Evolutionary conservation across 2,113 vertebrate genomes (phyloP).

Genomic region (Chrysochloris asiatica): DNA sequence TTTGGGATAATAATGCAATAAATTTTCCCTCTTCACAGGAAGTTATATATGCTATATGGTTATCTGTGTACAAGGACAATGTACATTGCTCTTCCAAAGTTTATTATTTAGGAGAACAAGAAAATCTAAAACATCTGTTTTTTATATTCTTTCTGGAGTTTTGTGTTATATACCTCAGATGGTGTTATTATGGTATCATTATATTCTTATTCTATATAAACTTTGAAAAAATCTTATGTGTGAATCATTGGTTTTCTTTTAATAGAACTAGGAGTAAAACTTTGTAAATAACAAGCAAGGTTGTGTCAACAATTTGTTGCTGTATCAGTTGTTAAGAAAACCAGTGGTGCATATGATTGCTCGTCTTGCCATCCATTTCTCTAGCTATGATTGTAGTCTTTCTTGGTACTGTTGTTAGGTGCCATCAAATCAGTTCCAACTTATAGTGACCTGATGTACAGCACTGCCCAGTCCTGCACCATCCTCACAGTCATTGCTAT

Average conservation of each 20-base stretch:
- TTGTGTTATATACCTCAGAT: constrained; percentile 14
- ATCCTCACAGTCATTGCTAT: not conserved
- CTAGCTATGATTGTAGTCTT: not conserved
- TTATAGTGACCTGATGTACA: not conserved
- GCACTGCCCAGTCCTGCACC: too few species aligned
- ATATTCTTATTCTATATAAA: constrained; percentile 43
- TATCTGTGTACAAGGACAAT: constrained; percentile 26
- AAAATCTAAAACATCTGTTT: constrained; percentile 19
- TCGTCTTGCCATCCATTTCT: constrained; percentile 6
- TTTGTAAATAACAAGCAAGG: not conserved
- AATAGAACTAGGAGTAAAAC: constrained; percentile 13
- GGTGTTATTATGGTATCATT: not conserved
- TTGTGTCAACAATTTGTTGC: not conserved
- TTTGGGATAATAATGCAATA: not conserved
- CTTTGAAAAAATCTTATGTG: constrained; percentile 24
- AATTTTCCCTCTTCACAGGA: constrained; percentile 43
- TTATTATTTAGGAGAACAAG: constrained; percentile 37
- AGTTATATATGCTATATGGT: not conserved
- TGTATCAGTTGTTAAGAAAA: not conserved
- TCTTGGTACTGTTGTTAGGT: not conserved
- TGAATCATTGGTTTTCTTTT: constrained; percentile 49
- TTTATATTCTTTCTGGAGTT: constrained; percentile 24
- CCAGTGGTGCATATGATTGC: not conserved
- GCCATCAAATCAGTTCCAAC: not conserved
- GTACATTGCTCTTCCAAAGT: constrained; percentile 19